Evolutionary conservation across 2,888 invertebrate species (phyloP).

Genomic region (Eupithecia dodoneata): DNA sequence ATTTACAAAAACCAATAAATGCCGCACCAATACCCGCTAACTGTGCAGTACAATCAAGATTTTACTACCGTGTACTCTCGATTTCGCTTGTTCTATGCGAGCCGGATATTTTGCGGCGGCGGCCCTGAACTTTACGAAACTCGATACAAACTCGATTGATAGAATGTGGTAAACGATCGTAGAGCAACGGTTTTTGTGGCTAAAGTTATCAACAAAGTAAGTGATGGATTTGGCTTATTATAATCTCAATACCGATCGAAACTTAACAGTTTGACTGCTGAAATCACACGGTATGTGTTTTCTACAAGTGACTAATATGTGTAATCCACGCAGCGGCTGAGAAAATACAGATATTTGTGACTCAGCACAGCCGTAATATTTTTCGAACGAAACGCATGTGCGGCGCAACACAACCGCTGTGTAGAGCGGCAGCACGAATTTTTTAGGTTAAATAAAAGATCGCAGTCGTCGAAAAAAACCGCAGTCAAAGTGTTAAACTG

Average conservation of each 20-base stretch:
- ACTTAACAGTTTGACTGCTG: too few species aligned
- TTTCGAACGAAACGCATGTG: too few species aligned
- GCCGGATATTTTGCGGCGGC: slow-evolving; percentile 19
- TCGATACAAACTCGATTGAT: slow-evolving; percentile 10
- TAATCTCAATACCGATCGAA: background rate
- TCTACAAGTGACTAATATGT: too few species aligned
- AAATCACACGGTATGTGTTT: too few species aligned
- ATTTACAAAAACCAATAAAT: background rate
- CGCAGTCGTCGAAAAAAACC: too few species aligned
- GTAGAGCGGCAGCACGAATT: too few species aligned
- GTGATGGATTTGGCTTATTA: background rate
- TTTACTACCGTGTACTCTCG: slow-evolving; percentile 29
- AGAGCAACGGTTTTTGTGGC: background rate
- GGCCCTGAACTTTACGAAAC: slow-evolving; percentile 33
- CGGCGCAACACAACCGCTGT: too few species aligned
- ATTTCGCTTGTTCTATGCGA: slow-evolving; percentile 33
- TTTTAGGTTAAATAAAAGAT: too few species aligned
- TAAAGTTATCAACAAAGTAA: background rate
- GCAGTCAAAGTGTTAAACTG: too few species aligned
- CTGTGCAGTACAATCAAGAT: slow-evolving; percentile 18
- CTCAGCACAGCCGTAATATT: too few species aligned
- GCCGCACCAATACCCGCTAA: background rate
- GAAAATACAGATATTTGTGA: too few species aligned
- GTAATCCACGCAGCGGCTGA: too few species aligned
- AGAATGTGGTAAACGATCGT: slow-evolving; percentile 20